Percentiles rank a stretch among this genome's conserved stretches.
These are phyloP conservation scores for Epizoanthus rinbou DNA, from an alignment of 92 coral and sea anemone species.

Conservation along the genomic window DNA sequence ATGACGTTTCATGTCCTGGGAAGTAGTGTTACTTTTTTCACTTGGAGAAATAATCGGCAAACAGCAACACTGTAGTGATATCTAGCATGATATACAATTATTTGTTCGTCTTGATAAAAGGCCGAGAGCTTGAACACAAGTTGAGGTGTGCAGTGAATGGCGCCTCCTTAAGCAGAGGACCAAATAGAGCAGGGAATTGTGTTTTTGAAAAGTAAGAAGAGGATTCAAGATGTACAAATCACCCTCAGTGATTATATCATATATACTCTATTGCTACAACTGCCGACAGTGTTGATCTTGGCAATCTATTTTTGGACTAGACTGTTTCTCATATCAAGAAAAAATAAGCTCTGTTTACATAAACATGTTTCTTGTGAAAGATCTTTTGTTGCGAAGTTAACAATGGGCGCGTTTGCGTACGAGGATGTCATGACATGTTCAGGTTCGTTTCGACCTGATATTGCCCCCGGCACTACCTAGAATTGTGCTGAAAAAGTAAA, in stretches of 20 bases:
- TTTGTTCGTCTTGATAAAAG: too few species aligned
- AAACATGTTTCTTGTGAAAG: not conserved
- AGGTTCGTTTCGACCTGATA: not conserved
- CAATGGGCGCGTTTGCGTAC: not conserved
- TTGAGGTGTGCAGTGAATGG: too few species aligned
- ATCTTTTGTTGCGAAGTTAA: conserved; percentile 33
- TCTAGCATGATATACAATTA: too few species aligned
- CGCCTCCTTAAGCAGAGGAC: too few species aligned
- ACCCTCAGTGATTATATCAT: not conserved
- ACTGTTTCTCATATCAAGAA: not conserved
- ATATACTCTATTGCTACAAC: not conserved
- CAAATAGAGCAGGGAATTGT: too few species aligned
- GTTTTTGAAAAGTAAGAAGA: too few species aligned
- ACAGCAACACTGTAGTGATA: too few species aligned
- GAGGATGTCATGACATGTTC: not conserved
- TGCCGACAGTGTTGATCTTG: not conserved
- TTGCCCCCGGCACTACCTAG: not conserved
- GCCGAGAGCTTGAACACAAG: too few species aligned
- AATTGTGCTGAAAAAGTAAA: too few species aligned
- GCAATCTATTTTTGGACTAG: conserved; percentile 10
- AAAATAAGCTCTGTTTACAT: conserved; percentile 1
- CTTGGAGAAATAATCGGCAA: too few species aligned
- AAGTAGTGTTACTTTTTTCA: too few species aligned
- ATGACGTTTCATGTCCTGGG: too few species aligned
- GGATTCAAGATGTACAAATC: not conserved